Base-by-base conservation (phyloP, 2,888 invertebrate species). In the Dynastes grantii region DNA sequence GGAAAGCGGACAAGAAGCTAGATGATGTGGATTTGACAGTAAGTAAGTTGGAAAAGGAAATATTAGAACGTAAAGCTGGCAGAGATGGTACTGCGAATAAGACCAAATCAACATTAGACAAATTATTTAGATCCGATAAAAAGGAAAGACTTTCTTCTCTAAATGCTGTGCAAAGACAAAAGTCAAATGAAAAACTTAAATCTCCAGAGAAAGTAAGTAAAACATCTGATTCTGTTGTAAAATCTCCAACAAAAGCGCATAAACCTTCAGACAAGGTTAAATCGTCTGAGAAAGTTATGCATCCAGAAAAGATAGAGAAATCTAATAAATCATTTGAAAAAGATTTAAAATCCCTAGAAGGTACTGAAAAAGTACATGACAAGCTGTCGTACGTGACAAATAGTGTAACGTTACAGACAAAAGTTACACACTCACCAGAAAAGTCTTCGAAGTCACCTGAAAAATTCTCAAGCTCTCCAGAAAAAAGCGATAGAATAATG, bases 1-100 rank as follows among this genome's bases (percentile, higher is more conserved):
- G 91, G 91, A 90, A 92, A 92, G 87, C 90, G 91, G 89, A 92
- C 90, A 91, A 92, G 90, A 91, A 91, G 90, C 78, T 91, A 88
- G 90, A 88, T 81, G 88, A 85, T 71, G 83, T 78, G 40, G 51
- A 73, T 27, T 81, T 82, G 58, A 70, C 81, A 8, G 83, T 85
- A 4, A 81, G 83, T 40, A 85, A 87, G 78, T 83, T 90, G 22
- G 91, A 88, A 82, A 87, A 86, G 85, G 90, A 87, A 86, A 90
- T 85, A 83, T 86, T 86, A 76, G 89, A 86, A 82, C 85, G 86
- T 77, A 89, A 85, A 81, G 85, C 88, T 53, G 83, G 89, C 82
- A 79, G 89, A 85, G 85, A 89, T 82, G 82, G 89, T 86, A 86
- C 80, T 81, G 80, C 88, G 83, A 85, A 89, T 85, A 86, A 87